Evolutionary conservation across 2,888 invertebrate genomes (phyloP).

Genomic region (Liopterus haemorrhoidalis): DNA sequence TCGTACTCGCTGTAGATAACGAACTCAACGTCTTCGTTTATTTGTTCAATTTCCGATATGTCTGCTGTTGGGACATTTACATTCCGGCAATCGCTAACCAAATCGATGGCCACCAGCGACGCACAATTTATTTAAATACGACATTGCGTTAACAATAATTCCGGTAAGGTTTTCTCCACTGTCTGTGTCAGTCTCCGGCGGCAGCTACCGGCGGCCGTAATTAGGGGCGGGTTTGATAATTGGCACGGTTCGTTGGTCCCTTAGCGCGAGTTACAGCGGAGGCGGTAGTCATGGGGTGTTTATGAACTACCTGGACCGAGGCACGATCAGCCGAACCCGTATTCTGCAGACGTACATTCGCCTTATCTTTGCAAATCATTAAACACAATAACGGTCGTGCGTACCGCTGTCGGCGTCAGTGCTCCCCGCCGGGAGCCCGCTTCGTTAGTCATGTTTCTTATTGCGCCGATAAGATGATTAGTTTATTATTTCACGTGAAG

Average conservation of each 20-base stretch:
- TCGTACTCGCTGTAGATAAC: conserved; percentile 15
- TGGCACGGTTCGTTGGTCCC: conserved; percentile 9
- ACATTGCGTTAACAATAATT: no score
- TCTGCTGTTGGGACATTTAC: conserved; percentile 14
- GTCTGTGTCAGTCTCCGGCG: neutral
- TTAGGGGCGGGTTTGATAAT: conserved; percentile 6
- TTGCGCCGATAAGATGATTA: conserved; percentile 22
- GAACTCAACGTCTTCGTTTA: conserved; percentile 17
- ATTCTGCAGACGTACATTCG: conserved; percentile 2
- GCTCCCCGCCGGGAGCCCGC: conserved; percentile 12
- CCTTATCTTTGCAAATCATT: conserved; percentile 15
- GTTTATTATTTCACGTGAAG: conserved; percentile 19
- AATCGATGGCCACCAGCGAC: neutral
- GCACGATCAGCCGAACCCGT: neutral
- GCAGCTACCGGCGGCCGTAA: neutral
- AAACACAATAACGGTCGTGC: no score
- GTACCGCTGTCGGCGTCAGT: conserved; percentile 10
- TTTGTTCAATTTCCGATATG: conserved; percentile 18
- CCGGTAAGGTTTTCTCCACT: no score
- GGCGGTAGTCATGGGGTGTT: neutral
- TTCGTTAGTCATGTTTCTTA: conserved; percentile 20
- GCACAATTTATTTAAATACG: no score
- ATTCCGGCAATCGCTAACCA: conserved; percentile 3
- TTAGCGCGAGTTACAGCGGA: conserved; percentile 6
- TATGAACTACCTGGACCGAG: neutral